These are phyloP conservation scores for Tetragonula clypearis DNA, from an alignment of 1,140 invertebrate genomes.

Conservation along the genomic window DNA sequence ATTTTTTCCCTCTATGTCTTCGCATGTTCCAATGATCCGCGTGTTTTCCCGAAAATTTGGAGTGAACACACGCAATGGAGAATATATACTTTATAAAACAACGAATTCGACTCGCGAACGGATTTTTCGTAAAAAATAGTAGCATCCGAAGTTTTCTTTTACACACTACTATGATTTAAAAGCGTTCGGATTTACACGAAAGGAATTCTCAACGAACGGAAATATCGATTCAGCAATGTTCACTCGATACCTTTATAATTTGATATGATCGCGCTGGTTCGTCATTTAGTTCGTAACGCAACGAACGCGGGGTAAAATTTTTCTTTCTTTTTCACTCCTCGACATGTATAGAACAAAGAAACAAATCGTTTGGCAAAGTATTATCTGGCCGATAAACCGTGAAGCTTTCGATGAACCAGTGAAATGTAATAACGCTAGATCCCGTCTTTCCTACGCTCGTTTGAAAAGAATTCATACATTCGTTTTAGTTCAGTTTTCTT, in stretches of 20 bases:
- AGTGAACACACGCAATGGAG: slow-evolving; percentile 4
- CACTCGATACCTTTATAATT: slow-evolving; percentile 46
- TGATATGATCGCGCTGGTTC: slow-evolving; percentile 64
- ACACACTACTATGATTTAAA: neutral
- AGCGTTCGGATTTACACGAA: neutral
- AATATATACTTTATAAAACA: neutral
- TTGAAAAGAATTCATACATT: slow-evolving; percentile 39
- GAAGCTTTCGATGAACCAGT: slow-evolving; percentile 27
- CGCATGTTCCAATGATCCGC: neutral
- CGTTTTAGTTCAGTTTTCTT: neutral
- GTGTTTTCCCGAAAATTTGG: neutral
- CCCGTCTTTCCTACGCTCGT: slow-evolving; percentile 20
- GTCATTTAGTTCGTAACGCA: neutral
- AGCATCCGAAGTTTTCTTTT: too few species aligned
- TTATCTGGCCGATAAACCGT: slow-evolving; percentile 38
- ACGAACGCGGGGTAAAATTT: slow-evolving; percentile 8
- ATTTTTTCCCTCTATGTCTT: neutral
- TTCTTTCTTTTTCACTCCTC: neutral
- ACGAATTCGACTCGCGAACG: neutral
- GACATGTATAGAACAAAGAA: slow-evolving; percentile 1
- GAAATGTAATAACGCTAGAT: slow-evolving; percentile 17
- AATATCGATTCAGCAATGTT: slow-evolving; percentile 66
- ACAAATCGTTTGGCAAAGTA: slow-evolving; percentile 12
- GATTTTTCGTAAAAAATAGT: neutral
- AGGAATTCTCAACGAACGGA: slow-evolving; percentile 8